Conservation (phyloP, 2,797 vertebrate genomes). For the Oreortyx pictus region DNA sequence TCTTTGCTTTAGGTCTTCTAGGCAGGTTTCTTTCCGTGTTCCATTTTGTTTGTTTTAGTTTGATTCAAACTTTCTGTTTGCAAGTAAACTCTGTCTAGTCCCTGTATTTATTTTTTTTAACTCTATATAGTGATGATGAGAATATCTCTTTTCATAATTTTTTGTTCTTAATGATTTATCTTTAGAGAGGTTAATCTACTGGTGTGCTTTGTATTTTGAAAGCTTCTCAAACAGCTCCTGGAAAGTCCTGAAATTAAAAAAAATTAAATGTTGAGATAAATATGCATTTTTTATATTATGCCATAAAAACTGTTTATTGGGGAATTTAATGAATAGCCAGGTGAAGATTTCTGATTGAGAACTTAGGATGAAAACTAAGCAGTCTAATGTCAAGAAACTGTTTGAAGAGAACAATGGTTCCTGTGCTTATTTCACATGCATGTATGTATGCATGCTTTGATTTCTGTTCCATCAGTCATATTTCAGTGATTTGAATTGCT, state of each 20-base stretch:
- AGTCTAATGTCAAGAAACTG: not conserved
- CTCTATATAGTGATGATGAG: not conserved
- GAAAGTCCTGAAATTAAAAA: not conserved
- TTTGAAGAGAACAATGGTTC: not conserved
- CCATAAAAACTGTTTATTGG: not conserved
- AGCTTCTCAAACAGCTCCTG: not conserved
- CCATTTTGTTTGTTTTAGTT: not conserved
- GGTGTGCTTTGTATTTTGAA: not conserved
- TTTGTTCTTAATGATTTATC: not conserved
- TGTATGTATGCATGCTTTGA: not conserved
- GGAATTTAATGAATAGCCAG: not conserved
- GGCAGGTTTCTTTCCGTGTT: not conserved
- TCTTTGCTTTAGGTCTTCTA: not conserved
- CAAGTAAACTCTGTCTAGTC: not conserved
- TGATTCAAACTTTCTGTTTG: not conserved
- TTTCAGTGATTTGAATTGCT: not conserved
- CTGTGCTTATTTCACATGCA: not conserved
- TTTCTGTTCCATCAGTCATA: not conserved
- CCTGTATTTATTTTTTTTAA: not conserved
- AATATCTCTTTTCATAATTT: not conserved
- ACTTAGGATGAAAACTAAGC: not conserved
- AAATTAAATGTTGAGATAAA: not conserved
- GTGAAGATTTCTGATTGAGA: not conserved
- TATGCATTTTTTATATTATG: not conserved
- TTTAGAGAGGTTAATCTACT: not conserved